Evolutionary conservation across 2,113 vertebrate genomes (phyloP), one percentile per base, ranked within the genome.

Genomic region (Perccottus glenii): DNA sequence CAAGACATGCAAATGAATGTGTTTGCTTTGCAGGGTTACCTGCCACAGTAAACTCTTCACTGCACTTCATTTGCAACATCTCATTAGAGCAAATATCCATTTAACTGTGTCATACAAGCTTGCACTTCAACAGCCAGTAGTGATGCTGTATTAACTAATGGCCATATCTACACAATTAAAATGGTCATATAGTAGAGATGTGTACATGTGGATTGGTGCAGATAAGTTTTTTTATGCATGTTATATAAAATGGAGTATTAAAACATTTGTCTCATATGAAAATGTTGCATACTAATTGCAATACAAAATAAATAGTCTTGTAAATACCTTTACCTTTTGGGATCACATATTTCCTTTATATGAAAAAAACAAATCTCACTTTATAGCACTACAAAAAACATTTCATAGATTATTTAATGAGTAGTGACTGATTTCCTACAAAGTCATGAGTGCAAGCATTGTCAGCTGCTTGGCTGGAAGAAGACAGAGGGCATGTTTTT

Each of bases 21-120:
- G 66, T 51, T 51, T 11, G 48, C 75, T 58, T 11, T 10, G 46
- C 11, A 53, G n/a, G 49, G 67, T 51, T 57, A 52, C 38, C 40
- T 38, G 11, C 4, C 32, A 27, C 27, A 9, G 56, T 27, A 38
- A 72, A 69, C 40, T 61, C 53, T 43, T 5, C 45, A 16, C 44
- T 15, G 10, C 36, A 50, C 50, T 61, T 67, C 5, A 55, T 66
- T 50, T 56, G 7, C 70, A n/a, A 16, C 27, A 53, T 48, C 46
- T 66, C 27, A 35, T 40, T 57, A 27, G 14, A 65, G 60, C 52
- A 35, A 10, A 1, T 63, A 49, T 53, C 11, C 14, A 57, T n/a
- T 68, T 8, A 66, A 57, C 32, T 40, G 55, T 64, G 43, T 77
- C 43, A 60, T 6, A 56, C 46, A 48, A 55, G 35, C 3, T 32